Evolutionary conservation across 2,888 invertebrate species (phyloP).

Genomic region (Apeira syringaria): DNA sequence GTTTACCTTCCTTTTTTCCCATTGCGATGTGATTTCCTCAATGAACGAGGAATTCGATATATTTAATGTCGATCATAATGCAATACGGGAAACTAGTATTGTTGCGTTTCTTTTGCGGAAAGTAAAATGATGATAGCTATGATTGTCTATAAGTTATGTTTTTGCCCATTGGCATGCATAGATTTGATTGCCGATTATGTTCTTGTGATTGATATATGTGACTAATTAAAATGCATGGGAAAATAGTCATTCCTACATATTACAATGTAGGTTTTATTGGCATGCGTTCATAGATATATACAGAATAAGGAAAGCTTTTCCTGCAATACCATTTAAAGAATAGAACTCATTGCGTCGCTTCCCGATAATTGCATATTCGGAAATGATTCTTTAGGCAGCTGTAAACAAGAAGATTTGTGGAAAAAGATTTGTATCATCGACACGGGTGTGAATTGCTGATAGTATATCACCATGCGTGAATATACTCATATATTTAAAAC

Average conservation of each 20-base stretch:
- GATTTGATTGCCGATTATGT: slow-evolving; percentile 23
- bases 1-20: slow-evolving; percentile 34
- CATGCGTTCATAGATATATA: background rate
- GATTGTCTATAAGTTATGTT: slow-evolving; percentile 4
- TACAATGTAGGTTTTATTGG: background rate
- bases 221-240: slow-evolving; percentile 23
- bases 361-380: too few relatives aligned
- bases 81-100: slow-evolving; percentile 28
- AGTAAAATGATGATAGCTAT: slow-evolving; percentile 20
- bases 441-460: too few relatives aligned
- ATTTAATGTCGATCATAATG: slow-evolving; percentile 30
- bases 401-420: too few relatives aligned
- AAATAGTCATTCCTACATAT: background rate
- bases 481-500: too few relatives aligned
- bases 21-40: slow-evolving; percentile 25
- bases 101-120: slow-evolving; percentile 30
- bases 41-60: slow-evolving; percentile 28
- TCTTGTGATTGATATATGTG: slow-evolving; percentile 17
- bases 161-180: background rate
- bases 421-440: too few relatives aligned
- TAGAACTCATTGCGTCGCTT: too few relatives aligned
- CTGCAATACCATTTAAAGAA: too few relatives aligned
- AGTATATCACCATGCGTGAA: too few relatives aligned
- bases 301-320: too few relatives aligned
- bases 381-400: too few relatives aligned